phyloP scores from a whole-genome alignment of 2,888 invertebrate genomes.

The Limnephilus lunatus region DNA sequence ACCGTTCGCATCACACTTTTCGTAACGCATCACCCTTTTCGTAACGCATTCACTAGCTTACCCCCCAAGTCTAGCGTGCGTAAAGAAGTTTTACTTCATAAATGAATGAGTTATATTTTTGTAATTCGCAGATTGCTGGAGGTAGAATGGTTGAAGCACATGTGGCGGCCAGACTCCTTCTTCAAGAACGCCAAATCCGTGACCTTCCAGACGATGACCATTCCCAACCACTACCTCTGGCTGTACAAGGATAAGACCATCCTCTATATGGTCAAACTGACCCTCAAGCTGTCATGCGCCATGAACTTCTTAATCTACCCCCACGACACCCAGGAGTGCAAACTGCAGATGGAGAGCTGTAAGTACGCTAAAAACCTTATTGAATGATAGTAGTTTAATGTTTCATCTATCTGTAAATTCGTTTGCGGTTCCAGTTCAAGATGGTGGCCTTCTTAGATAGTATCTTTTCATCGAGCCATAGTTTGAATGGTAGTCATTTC shows the following conservation, averaged over 20 bases:
- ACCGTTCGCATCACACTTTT: too few species aligned
- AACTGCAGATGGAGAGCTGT: slow-evolving; percentile 96
- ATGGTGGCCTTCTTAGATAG: too few species aligned
- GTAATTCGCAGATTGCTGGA: slow-evolving; percentile 81
- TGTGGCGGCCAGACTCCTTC: slow-evolving; percentile 96
- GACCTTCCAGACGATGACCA: slow-evolving; percentile 96
- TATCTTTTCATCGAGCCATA: too few species aligned
- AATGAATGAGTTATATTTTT: neutral
- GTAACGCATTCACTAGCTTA: too few species aligned
- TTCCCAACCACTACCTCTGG: slow-evolving; percentile 96
- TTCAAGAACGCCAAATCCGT: slow-evolving; percentile 96
- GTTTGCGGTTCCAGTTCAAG: too few species aligned
- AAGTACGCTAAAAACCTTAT: slow-evolving; percentile 74
- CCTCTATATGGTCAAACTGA: slow-evolving; percentile 93
- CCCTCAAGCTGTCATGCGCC: slow-evolving; percentile 91
- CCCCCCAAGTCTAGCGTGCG: too few species aligned
- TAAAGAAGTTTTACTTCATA: too few species aligned
- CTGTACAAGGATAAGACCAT: slow-evolving; percentile 91
- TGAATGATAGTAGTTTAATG: too few species aligned
- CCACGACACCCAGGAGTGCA: slow-evolving; percentile 95
- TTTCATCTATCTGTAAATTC: too few species aligned
- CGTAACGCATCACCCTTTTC: too few species aligned
- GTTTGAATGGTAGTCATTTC: too few species aligned
- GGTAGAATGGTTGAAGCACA: slow-evolving; percentile 93
- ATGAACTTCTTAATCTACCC: slow-evolving; percentile 97